Percentiles rank a stretch among this genome's conserved stretches.
These are phyloP conservation scores for Chionoecetes opilio DNA, from an alignment of 1,140 invertebrate genomes.

Conservation along the genomic window DNA sequence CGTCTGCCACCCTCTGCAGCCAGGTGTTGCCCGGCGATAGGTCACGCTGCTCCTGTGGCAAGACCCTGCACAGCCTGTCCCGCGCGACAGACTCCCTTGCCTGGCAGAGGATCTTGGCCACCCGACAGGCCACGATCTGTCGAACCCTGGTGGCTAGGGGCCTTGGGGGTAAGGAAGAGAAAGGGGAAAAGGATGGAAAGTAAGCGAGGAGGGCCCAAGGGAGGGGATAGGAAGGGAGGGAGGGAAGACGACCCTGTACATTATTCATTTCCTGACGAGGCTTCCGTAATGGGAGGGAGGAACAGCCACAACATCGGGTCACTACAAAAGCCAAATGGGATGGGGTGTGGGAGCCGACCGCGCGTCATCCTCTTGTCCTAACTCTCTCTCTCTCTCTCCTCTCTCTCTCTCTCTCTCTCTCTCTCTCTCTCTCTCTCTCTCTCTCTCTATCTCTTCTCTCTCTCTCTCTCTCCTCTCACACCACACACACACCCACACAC, in stretches of 20 bases:
- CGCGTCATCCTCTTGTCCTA: neutral
- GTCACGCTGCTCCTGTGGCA: too few species aligned
- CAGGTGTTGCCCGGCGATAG: too few species aligned
- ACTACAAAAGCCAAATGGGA: neutral
- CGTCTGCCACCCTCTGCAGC: too few species aligned
- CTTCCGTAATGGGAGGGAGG: neutral
- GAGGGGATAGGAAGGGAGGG: neutral
- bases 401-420: neutral
- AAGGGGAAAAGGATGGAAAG: neutral
- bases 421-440: neutral
- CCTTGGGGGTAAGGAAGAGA: too few species aligned
- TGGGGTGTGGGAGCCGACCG: neutral
- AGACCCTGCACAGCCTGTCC: too few species aligned
- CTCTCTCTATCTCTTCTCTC: neutral
- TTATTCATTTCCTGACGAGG: conserved; percentile 20
- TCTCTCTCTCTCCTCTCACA: neutral
- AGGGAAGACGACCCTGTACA: neutral
- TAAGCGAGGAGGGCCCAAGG: neutral
- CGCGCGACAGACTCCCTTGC: too few species aligned
- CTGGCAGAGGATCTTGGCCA: too few species aligned
- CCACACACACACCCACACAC: too few species aligned
- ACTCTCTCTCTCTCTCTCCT: neutral
- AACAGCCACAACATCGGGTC: neutral
- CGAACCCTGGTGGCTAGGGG: too few species aligned
- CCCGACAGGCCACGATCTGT: too few species aligned